phyloP scores from a whole-genome alignment of 1,140 invertebrate species.

The Dinoponera quadriceps region DNA sequence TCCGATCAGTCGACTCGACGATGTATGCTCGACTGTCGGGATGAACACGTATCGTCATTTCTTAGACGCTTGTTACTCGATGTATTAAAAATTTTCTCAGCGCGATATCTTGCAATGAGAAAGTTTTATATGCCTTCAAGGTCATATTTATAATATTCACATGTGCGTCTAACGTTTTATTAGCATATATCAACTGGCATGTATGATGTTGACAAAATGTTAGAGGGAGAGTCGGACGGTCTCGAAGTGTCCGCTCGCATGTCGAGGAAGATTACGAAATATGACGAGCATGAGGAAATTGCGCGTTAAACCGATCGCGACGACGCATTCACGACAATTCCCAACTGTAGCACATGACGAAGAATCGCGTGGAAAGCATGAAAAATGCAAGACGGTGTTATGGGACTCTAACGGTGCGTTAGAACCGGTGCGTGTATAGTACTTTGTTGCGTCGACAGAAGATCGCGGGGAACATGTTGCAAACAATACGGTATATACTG shows the following conservation, averaged over 20 bases:
- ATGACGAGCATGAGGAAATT: neutral
- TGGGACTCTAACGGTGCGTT: slow-evolving; percentile 42
- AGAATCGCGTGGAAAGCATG: neutral
- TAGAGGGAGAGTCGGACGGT: neutral
- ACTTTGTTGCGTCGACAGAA: neutral
- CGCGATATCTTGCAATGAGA: slow-evolving; percentile 5
- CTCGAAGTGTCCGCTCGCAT: neutral
- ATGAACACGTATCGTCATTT: neutral
- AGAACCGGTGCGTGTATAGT: neutral
- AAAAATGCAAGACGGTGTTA: slow-evolving; percentile 42
- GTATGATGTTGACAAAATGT: neutral
- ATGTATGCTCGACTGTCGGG: no score
- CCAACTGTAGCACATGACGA: neutral
- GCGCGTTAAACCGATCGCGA: neutral
- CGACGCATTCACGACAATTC: slow-evolving; percentile 12
- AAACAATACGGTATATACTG: slow-evolving; percentile 1
- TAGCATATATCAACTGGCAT: neutral
- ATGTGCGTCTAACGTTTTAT: neutral
- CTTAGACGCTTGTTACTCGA: neutral
- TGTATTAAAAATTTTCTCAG: slow-evolving; percentile 9
- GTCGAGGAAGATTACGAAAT: slow-evolving; percentile 16
- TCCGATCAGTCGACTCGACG: no score
- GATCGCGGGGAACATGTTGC: neutral
- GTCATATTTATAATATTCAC: neutral
- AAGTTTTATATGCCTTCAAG: neutral